Evolutionary conservation across 2,113 vertebrate genomes (phyloP), one percentile per base, ranked within the genome.

Genomic region (Lonchura striata): DNA sequence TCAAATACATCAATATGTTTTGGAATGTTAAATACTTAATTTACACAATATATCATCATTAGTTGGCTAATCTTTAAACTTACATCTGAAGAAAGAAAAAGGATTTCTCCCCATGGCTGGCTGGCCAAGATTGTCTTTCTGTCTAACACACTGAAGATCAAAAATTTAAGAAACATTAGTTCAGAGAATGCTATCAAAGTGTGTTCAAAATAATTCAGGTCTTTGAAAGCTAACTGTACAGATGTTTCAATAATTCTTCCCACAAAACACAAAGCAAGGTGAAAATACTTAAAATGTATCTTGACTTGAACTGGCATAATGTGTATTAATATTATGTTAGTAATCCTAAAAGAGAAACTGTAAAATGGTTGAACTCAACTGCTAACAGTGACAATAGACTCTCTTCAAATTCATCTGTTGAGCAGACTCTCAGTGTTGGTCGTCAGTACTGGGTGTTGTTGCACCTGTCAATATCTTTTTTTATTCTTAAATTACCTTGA

Each of bases 21-120:
- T 94, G 71, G 75, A 92, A 90, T 92, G 79, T 95, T 95, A 94
- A 97, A 89, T 80, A 82, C 88, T 83, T 94, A 86, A 93, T 96
- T 93, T 95, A 59, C 27, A 86, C 79, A 70, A 80, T 90, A 2
- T 42, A 95, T 95, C 91, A 85, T 91, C 82, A 56, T 88, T 94
- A 95, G 68, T 44, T 70, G 41, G 30, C 60, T 66, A 61, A 95
- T 91, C 89, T 93, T 94, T 94, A 59, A 80, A 82, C 35, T 82
- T 91, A 80, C 35, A 80, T 53, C 42, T 87, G 20, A 92, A 91
- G 49, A 50, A 88, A 88, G 94, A 79, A 85, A 65, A 30, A 69
- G 53, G 47, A 78, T 91, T 95, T 95, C 41, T 82, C 37, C 83
- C 61, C 46, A 65, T 39, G 49, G 77, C 49, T 94, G 60, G 68